phyloP scores from a whole-genome alignment of 1,140 invertebrate genomes.

The Musca vetustissima region DNA sequence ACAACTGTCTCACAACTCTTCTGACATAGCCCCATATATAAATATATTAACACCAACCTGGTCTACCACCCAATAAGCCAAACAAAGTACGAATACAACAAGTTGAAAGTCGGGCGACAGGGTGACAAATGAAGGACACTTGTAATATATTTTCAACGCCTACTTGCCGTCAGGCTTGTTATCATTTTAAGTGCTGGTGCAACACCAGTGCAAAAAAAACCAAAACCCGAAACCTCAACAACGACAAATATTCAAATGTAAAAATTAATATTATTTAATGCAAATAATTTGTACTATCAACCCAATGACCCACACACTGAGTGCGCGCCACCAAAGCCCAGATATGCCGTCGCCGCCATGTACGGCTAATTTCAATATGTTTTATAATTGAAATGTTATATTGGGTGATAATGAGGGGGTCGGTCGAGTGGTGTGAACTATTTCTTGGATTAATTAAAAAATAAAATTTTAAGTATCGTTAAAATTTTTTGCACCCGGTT shows the following conservation, averaged over 20 bases:
- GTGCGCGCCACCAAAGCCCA: background rate
- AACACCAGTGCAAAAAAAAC: background rate
- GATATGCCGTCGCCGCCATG: background rate
- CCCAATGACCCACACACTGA: slow-evolving; percentile 22
- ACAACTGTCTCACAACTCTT: no score
- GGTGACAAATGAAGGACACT: slow-evolving; percentile 14
- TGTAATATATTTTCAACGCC: background rate
- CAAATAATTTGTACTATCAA: slow-evolving; percentile 23
- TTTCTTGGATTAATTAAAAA: background rate
- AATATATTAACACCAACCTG: no score
- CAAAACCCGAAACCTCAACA: background rate
- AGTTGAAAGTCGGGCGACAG: no score
- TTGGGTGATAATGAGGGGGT: no score
- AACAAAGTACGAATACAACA: no score
- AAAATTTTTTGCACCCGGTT: no score
- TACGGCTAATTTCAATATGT: background rate
- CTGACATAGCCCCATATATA: no score
- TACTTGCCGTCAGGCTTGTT: slow-evolving; percentile 1
- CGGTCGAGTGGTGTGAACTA: background rate
- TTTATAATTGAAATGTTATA: slow-evolving; percentile 16
- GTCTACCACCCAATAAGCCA: no score
- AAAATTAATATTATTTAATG: slow-evolving; percentile 9
- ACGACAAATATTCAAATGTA: background rate
- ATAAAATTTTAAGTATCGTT: background rate
- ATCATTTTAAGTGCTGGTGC: slow-evolving; percentile 10